Base-by-base conservation (phyloP, 2,113 vertebrate genomes). In the Phodopus roborovskii region DNA sequence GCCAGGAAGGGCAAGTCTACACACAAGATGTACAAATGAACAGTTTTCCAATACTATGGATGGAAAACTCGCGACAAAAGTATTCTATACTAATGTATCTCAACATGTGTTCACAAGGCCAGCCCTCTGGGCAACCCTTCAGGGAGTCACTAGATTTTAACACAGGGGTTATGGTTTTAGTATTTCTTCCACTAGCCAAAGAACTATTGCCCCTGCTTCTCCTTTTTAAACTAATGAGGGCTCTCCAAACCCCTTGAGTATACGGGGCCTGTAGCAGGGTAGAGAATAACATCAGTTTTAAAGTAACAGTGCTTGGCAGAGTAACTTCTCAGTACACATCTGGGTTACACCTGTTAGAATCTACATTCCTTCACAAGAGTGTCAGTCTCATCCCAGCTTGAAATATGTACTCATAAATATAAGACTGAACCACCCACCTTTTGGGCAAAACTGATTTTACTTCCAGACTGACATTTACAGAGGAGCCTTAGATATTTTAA, bases 301-400 rank as follows among this genome's bases (percentile, higher is more conserved):
- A 79, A 91, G 71, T 91, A 84, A 39, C 1, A 91, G 82, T 45
- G 74, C 71, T 96, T 90, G 96, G 94, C 64, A 66, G 75, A 79
- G n/a, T 70, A 64, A 89, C 28, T 71, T 85, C 78, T 93, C 86
- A 71, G 70, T 30, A 66, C 70, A 96, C 94, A 97, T 93, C 95
- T 98, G 97, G 94, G 84, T 94, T 42, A 86, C 89, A 96, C 97
- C 85, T 94, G 81, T 33, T 60, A 77, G 92, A 96, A 84, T 94
- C 64, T 20, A 74, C 79, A 87, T 91, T 88, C 86, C 45, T 87
- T 93, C 48, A 84, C 22, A 71, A 62, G 45, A 81, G 66, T 42
- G 19, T 19, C 24, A 36, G 39, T 85, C 92, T 94, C 73, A 84
- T 53, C 64, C 66, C 36, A 53, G 56, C 84, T 96, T 50, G 81